These are phyloP conservation scores for Acheta domesticus DNA, from an alignment of 2,888 invertebrate species.

Conservation along the genomic window DNA sequence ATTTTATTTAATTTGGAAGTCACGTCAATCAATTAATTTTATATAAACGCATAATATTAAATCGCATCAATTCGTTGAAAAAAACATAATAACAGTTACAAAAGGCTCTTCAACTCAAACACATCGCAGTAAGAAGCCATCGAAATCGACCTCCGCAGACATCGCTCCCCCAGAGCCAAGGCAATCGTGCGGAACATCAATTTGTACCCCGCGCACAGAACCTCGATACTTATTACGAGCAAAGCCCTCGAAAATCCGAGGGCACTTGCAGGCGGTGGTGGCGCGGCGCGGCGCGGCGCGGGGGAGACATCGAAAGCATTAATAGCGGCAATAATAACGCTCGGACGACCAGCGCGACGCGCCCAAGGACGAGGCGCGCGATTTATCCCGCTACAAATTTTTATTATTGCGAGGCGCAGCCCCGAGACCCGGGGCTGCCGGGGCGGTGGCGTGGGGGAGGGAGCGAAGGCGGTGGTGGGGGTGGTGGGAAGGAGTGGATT, in stretches of 20 bases:
- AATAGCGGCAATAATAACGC: conserved; percentile 3
- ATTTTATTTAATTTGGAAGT: too few species aligned
- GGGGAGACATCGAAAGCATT: not conserved
- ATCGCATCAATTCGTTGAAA: too few species aligned
- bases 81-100: too few species aligned
- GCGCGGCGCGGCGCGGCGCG: not conserved
- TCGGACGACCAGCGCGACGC: not conserved
- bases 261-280: conserved; percentile 19
- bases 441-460: not conserved
- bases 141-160: too few species aligned
- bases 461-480: not conserved
- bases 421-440: not conserved
- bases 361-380: not conserved
- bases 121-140: too few species aligned
- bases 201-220: not conserved
- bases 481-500: not conserved
- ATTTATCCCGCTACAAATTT: conserved; percentile 3
- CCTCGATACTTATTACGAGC: conserved; percentile 6
- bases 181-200: not conserved
- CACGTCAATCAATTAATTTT: too few species aligned
- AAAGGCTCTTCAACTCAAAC: too few species aligned
- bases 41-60: too few species aligned
- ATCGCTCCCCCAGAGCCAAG: too few species aligned
- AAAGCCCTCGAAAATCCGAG: not conserved
- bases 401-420: not conserved